Percentiles rank a stretch among this genome's conserved stretches.
Evolutionary conservation across 2,797 vertebrate genomes (phyloP).

Genomic region (Gouania willdenowi): DNA sequence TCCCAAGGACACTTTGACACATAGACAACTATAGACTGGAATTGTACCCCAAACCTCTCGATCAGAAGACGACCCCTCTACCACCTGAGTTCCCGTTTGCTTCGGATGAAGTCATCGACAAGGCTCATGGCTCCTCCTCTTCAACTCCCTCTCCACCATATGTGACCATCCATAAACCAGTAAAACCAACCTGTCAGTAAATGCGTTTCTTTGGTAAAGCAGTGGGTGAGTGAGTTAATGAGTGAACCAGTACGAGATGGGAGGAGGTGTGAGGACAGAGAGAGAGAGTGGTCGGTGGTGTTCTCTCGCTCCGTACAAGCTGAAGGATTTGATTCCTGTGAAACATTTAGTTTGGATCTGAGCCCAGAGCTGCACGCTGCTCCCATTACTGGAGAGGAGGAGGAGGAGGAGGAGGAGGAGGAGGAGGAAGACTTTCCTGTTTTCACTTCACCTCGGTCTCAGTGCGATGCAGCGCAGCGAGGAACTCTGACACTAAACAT

Average conservation of each 20-base stretch:
- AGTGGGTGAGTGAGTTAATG: slow-evolving; percentile 50
- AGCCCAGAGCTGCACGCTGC: slow-evolving; percentile 67
- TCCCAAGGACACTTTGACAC: too few relatives aligned
- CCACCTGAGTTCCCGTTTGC: too few relatives aligned
- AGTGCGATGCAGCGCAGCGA: slow-evolving; percentile 25
- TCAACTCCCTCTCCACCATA: too few relatives aligned
- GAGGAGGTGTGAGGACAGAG: neutral
- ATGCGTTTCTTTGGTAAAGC: too few relatives aligned
- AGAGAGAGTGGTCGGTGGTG: neutral
- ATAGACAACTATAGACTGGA: too few relatives aligned
- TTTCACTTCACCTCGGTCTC: slow-evolving; percentile 8
- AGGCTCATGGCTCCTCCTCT: too few relatives aligned
- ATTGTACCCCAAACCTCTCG: too few relatives aligned
- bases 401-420: neutral
- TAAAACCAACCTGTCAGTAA: too few relatives aligned
- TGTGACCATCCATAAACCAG: slow-evolving; percentile 51
- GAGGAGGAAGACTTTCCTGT: slow-evolving; percentile 16
- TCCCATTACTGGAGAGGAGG: slow-evolving; percentile 58
- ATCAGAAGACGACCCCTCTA: too few relatives aligned
- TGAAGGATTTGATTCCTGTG: slow-evolving; percentile 69
- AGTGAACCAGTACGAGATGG: slow-evolving; percentile 11
- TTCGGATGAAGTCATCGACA: too few relatives aligned
- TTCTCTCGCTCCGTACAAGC: slow-evolving; percentile 12
- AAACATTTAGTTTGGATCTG: slow-evolving; percentile 72
- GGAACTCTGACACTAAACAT: slow-evolving; percentile 40